These are phyloP conservation scores for Lasiurus borealis DNA, from an alignment of 2,113 vertebrate species.

Conservation along the genomic window DNA sequence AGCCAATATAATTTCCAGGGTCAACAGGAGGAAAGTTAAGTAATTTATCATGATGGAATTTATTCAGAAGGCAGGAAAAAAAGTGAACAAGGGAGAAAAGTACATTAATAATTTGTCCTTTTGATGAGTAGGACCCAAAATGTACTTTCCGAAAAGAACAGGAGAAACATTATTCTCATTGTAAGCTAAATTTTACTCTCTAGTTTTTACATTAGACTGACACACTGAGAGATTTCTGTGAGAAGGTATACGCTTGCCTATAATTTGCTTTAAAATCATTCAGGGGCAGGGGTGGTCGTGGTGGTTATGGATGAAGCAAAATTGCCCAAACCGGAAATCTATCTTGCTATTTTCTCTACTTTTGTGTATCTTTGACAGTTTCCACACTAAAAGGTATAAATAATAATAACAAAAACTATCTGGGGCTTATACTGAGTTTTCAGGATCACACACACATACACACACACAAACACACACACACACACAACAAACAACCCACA, in stretches of 20 bases:
- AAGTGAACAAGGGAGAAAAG: constrained; percentile 18
- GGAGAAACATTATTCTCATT: background rate
- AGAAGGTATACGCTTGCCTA: background rate
- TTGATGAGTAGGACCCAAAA: background rate
- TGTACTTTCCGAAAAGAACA: background rate
- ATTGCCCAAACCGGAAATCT: background rate
- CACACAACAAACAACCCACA: background rate
- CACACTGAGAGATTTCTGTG: background rate
- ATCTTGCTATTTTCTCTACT: background rate
- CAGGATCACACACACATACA: background rate
- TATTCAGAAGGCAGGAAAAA: constrained; percentile 52
- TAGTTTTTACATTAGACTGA: constrained; percentile 12
- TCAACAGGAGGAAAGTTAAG: background rate
- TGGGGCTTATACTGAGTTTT: background rate
- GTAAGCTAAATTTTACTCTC: background rate
- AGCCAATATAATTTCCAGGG: constrained; percentile 25
- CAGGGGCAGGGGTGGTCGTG: background rate
- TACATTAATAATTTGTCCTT: background rate
- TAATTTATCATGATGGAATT: constrained; percentile 47
- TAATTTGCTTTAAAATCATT: constrained; percentile 10
- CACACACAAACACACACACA: no score
- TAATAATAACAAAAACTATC: background rate
- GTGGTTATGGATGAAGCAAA: background rate
- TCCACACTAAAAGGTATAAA: background rate
- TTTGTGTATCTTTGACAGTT: background rate